Percentiles rank a stretch among this genome's conserved stretches.
Evolutionary conservation across 2,113 vertebrate species (phyloP).

Genomic region (Panthera tigris): DNA sequence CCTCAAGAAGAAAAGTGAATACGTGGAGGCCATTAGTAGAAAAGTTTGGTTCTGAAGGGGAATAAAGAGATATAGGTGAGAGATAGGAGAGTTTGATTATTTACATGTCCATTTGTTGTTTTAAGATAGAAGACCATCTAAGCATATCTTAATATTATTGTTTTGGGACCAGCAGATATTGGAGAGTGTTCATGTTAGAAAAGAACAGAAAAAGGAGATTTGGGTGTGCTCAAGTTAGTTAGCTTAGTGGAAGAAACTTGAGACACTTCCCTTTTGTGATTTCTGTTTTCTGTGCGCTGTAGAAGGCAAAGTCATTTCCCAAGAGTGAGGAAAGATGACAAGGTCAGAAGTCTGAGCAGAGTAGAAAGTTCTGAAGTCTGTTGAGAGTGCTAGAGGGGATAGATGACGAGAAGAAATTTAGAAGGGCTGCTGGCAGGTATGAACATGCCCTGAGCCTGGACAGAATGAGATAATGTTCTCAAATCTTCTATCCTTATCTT

Average conservation of each 20-base stretch:
- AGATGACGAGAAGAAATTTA: neutral
- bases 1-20: neutral
- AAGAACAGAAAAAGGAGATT: neutral
- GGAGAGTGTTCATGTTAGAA: neutral
- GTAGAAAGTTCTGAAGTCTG: neutral
- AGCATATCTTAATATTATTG: neutral
- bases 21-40: neutral
- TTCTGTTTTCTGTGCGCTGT: neutral
- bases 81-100: neutral
- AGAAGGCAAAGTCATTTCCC: neutral
- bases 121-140: neutral
- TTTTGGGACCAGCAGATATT: neutral
- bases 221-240: neutral
- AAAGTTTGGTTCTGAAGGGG: neutral
- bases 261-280: neutral
- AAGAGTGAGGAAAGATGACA: neutral
- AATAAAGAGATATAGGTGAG: neutral
- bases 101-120: neutral
- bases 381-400: neutral
- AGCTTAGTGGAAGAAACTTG: neutral
- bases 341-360: constrained; percentile 6
- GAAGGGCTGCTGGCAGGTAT: neutral
- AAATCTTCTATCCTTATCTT: neutral
- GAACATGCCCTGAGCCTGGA: neutral
- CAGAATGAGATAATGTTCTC: neutral